phyloP scores from a whole-genome alignment of 2,797 vertebrate species.

The Parauchenoglanis punctatus region DNA sequence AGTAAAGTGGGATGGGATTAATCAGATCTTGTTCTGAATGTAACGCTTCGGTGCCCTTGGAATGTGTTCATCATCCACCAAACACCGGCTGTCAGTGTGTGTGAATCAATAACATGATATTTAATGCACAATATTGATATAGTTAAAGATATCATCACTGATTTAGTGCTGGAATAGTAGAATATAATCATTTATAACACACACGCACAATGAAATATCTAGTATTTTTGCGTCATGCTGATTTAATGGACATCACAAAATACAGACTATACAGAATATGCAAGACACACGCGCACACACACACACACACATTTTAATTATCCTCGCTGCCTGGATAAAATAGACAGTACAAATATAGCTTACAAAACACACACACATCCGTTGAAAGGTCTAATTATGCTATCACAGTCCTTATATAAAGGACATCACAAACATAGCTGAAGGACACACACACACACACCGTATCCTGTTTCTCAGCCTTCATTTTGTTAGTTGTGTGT shows the following conservation, averaged over 20 bases:
- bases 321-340: background rate
- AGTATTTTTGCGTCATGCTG: background rate
- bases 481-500: background rate
- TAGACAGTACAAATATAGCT: constrained; percentile 3
- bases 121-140: no score
- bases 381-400: constrained; percentile 12
- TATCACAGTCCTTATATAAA: background rate
- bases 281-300: background rate
- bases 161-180: background rate
- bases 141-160: background rate
- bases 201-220: background rate
- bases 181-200: background rate
- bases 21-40: constrained; percentile 1
- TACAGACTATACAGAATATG: background rate
- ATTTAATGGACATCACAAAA: background rate
- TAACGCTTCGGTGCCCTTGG: background rate
- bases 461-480: background rate
- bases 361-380: background rate
- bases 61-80: background rate
- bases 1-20: constrained; percentile 6
- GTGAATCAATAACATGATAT: background rate
- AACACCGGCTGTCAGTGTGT: background rate
- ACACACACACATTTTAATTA: constrained; percentile 14
- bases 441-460: constrained; percentile 20
- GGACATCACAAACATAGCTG: constrained; percentile 10